A percentile compares a stretch with the other conserved stretches of the same genome.
These are phyloP conservation scores for Panagrolaimus sp. DNA, from an alignment of 1,140 invertebrate genomes.

Conservation along the genomic window DNA sequence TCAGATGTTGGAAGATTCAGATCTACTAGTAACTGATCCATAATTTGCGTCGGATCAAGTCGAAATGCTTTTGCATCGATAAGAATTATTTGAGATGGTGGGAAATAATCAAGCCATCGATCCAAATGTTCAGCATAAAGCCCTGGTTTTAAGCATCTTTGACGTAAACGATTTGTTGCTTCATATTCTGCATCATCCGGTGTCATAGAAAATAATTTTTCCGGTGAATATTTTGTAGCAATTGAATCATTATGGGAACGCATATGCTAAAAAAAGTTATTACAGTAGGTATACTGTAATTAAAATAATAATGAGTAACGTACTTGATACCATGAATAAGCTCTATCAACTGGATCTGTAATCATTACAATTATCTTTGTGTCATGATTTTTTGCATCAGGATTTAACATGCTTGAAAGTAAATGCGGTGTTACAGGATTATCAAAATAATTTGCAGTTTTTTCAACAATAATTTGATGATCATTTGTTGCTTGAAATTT, in stretches of 20 bases:
- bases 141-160: slow-evolving; percentile 84
- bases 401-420: slow-evolving; percentile 75
- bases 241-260: slow-evolving; percentile 80
- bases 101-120: slow-evolving; percentile 85
- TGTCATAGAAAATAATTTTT: slow-evolving; percentile 73
- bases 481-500: slow-evolving; percentile 75
- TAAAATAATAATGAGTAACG: neutral
- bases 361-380: slow-evolving; percentile 72
- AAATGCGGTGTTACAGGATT: slow-evolving; percentile 82
- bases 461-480: slow-evolving; percentile 83
- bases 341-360: slow-evolving; percentile 85
- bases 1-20: slow-evolving; percentile 75
- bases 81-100: slow-evolving; percentile 75
- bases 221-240: slow-evolving; percentile 85
- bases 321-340: slow-evolving; percentile 90
- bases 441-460: slow-evolving; percentile 98
- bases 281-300: too few species aligned
- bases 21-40: slow-evolving; percentile 85
- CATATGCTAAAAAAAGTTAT: slow-evolving; percentile 73
- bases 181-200: slow-evolving; percentile 69
- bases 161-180: slow-evolving; percentile 73
- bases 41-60: slow-evolving; percentile 78
- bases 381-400: slow-evolving; percentile 69
- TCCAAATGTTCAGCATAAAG: slow-evolving; percentile 91
- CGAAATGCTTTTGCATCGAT: slow-evolving; percentile 86